phyloP scores from a whole-genome alignment of 2,888 invertebrate genomes.

The Acronicta leporina region DNA sequence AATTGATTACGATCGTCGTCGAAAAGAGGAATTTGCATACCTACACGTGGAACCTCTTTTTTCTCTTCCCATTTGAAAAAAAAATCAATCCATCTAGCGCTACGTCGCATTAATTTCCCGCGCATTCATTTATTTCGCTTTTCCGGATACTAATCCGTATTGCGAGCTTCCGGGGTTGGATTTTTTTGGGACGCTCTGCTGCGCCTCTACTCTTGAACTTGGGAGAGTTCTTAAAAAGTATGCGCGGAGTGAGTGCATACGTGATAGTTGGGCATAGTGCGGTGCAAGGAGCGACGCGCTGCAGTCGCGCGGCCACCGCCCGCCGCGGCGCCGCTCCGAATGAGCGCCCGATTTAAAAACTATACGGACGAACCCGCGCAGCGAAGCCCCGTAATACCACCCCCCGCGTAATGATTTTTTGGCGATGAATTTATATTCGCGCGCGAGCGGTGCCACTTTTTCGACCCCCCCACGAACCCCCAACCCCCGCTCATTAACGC shows the following conservation, averaged over 20 bases:
- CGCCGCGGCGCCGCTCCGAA: slow-evolving; percentile 85
- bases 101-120: slow-evolving; percentile 69
- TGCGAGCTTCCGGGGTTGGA: not conserved
- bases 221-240: slow-evolving; percentile 23
- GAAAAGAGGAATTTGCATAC: slow-evolving; percentile 86
- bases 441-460: slow-evolving; percentile 90
- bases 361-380: slow-evolving; percentile 87
- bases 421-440: slow-evolving; percentile 94
- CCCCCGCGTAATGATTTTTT: slow-evolving; percentile 96
- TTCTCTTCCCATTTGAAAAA: slow-evolving; percentile 61
- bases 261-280: slow-evolving; percentile 73
- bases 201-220: slow-evolving; percentile 39
- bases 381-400: slow-evolving; percentile 91
- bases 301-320: slow-evolving; percentile 79
- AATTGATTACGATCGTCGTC: slow-evolving; percentile 88
- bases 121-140: slow-evolving; percentile 60
- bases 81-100: slow-evolving; percentile 71
- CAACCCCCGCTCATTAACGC: slow-evolving; percentile 90
- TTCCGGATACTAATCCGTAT: slow-evolving; percentile 15
- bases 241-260: slow-evolving; percentile 72
- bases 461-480: slow-evolving; percentile 83
- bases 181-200: not conserved
- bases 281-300: slow-evolving; percentile 62
- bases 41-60: slow-evolving; percentile 71
- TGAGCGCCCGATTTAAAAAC: slow-evolving; percentile 89